A percentile compares a stretch with the other conserved stretches of the same genome.
Conservation (phyloP, 2,113 vertebrate species). For the Symphodus melops region DNA sequence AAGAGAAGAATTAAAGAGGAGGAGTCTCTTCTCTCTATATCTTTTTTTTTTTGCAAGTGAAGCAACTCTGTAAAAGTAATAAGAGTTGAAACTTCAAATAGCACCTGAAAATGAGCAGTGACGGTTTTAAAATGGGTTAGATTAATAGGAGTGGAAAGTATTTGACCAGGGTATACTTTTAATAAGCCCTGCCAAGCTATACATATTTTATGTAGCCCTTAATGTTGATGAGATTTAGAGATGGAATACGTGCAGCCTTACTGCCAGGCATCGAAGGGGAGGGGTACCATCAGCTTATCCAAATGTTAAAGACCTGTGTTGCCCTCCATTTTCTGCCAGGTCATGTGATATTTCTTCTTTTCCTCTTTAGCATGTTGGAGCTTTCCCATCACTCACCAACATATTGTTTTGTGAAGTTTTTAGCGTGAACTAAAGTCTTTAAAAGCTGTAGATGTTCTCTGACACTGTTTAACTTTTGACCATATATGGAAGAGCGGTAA, state of each 20-base stretch:
- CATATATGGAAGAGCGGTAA: too few species aligned
- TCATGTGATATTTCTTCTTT: background rate
- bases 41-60: slow-evolving; percentile 67
- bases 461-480: too few species aligned
- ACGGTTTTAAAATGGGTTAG: slow-evolving; percentile 35
- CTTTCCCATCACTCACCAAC: too few species aligned
- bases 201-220: slow-evolving; percentile 45
- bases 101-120: slow-evolving; percentile 54
- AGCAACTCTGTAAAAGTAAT: slow-evolving; percentile 55
- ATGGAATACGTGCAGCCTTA: slow-evolving; percentile 10
- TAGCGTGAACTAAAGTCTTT: too few species aligned
- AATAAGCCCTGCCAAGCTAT: slow-evolving; percentile 46
- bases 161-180: slow-evolving; percentile 42
- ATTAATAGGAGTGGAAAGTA: slow-evolving; percentile 49
- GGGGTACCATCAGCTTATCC: background rate
- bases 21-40: slow-evolving; percentile 63
- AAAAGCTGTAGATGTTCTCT: too few species aligned
- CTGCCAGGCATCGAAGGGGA: background rate
- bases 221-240: slow-evolving; percentile 39
- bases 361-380: too few species aligned
- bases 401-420: too few species aligned
- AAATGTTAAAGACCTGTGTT: background rate
- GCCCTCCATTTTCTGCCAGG: background rate
- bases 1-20: slow-evolving; percentile 40
- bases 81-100: slow-evolving; percentile 52